Evolutionary conservation across 2,888 invertebrate species (phyloP).

Genomic region (Eupithecia vulgata): DNA sequence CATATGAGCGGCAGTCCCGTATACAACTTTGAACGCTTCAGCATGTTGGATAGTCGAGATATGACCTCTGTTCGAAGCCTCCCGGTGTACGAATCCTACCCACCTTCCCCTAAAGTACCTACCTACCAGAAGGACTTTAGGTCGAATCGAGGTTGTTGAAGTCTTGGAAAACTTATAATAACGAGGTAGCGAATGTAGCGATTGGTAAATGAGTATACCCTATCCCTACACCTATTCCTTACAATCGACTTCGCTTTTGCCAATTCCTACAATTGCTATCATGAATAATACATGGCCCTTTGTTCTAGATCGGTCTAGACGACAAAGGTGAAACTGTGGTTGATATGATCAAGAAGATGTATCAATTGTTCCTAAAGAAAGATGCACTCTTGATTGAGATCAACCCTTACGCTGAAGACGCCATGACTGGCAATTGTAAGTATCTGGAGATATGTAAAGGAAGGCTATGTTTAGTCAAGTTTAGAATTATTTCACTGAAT

Average conservation of each 20-base stretch:
- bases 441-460: slow-evolving; percentile 19
- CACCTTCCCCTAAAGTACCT: too few relatives aligned
- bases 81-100: too few relatives aligned
- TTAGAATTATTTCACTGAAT: too few relatives aligned
- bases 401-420: slow-evolving; percentile 97
- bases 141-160: neutral
- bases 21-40: too few relatives aligned
- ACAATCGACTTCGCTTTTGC: neutral
- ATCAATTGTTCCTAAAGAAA: slow-evolving; percentile 92
- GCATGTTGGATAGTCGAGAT: too few relatives aligned
- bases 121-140: neutral
- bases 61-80: too few relatives aligned
- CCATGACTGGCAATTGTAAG: slow-evolving; percentile 88
- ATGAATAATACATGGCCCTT: too few relatives aligned
- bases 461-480: too few relatives aligned
- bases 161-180: neutral
- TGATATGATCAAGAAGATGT: slow-evolving; percentile 91
- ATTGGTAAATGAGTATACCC: too few relatives aligned
- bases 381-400: slow-evolving; percentile 96
- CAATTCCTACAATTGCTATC: neutral
- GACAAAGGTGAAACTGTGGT: slow-evolving; percentile 87
- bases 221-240: too few relatives aligned
- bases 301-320: slow-evolving; percentile 87
- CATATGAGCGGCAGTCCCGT: too few relatives aligned
- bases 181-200: neutral